Percentiles rank a stretch among this genome's conserved stretches.
These are phyloP conservation scores for Chydorus sphaericus DNA, from an alignment of 2,888 invertebrate species.

Conservation along the genomic window DNA sequence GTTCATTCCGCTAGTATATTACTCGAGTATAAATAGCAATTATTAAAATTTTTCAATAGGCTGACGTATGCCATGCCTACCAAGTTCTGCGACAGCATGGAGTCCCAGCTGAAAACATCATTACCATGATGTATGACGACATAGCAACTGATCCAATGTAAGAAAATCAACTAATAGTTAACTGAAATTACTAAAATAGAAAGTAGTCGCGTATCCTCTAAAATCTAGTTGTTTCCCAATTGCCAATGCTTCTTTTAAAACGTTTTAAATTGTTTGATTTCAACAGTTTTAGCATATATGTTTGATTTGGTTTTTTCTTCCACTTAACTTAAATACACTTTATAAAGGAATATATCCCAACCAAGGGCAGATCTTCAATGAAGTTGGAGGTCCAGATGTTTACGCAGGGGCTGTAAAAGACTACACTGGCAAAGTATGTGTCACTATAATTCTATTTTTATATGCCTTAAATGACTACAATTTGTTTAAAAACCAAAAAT, in stretches of 20 bases:
- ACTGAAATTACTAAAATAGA: too few relatives aligned
- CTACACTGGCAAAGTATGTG: constrained; percentile 34
- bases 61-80: constrained; percentile 43
- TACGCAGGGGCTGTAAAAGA: constrained; percentile 40
- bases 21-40: background rate
- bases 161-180: too few relatives aligned
- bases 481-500: too few relatives aligned
- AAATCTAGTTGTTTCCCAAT: too few relatives aligned
- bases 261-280: too few relatives aligned
- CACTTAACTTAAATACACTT: too few relatives aligned
- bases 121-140: constrained; percentile 46
- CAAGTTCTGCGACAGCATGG: constrained; percentile 38
- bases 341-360: constrained; percentile 38
- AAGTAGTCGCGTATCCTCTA: too few relatives aligned
- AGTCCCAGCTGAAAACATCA: constrained; percentile 37
- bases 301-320: too few relatives aligned
- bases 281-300: too few relatives aligned
- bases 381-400: constrained; percentile 38
- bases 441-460: too few relatives aligned
- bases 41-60: constrained; percentile 24
- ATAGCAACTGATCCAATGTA: constrained; percentile 36
- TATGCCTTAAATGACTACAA: too few relatives aligned
- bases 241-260: too few relatives aligned
- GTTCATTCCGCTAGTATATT: background rate
- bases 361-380: constrained; percentile 39